A percentile compares a stretch with the other conserved stretches of the same genome.
These are phyloP conservation scores for Heterotilapia buettikoferi DNA, from an alignment of 2,113 vertebrate genomes.

Conservation along the genomic window DNA sequence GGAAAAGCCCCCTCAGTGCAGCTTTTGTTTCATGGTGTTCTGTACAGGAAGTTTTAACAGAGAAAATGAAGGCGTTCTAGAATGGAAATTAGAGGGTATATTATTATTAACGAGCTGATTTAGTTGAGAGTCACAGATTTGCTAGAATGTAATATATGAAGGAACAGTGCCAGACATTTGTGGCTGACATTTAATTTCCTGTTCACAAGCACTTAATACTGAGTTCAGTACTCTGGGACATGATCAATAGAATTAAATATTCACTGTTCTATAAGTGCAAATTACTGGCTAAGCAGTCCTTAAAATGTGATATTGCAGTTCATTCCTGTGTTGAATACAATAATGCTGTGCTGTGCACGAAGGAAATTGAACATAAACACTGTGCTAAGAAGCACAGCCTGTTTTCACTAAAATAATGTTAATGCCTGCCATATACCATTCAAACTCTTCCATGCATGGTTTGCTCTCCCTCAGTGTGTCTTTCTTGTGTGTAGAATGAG, in stretches of 20 bases:
- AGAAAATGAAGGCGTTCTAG: not conserved
- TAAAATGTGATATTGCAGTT: not conserved
- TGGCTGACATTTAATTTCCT: constrained; percentile 12
- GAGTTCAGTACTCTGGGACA: not conserved
- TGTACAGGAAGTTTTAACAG: not conserved
- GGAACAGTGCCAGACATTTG: not conserved
- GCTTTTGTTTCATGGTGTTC: not conserved
- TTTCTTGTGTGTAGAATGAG: constrained; percentile 16
- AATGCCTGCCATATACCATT: constrained; percentile 6
- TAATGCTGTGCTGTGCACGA: not conserved
- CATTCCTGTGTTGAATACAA: not conserved
- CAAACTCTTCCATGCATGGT: not conserved
- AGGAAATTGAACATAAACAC: not conserved
- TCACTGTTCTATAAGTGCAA: not conserved
- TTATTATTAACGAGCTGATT: not conserved
- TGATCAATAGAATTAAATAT: constrained; percentile 8
- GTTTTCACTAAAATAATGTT: not conserved
- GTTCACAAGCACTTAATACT: constrained; percentile 10
- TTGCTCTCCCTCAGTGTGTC: not conserved
- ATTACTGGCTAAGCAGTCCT: not conserved
- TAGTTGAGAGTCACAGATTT: not conserved
- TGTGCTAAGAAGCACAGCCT: not conserved
- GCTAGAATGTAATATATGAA: not conserved
- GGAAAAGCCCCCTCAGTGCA: not conserved
- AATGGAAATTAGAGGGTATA: not conserved